phyloP scores from a whole-genome alignment of 2,797 vertebrate genomes.

The Pipistrellus kuhlii region DNA sequence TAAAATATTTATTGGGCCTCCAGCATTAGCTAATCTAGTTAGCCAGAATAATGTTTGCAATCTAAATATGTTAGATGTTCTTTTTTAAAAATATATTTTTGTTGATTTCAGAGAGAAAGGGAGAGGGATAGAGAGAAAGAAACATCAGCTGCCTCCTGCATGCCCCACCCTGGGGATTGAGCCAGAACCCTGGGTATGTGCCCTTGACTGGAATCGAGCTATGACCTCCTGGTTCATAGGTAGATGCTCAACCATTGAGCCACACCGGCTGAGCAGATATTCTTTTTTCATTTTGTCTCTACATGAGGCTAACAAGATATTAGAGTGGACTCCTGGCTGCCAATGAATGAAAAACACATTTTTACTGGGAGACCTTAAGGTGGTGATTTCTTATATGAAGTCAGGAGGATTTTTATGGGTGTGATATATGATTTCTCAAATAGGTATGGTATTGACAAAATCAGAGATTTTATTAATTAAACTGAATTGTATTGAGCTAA shows the following conservation, averaged over 20 bases:
- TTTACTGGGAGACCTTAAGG: neutral
- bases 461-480: slow-evolving; percentile 23
- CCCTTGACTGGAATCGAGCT: too few species aligned
- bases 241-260: too few species aligned
- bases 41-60: slow-evolving; percentile 14
- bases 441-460: neutral
- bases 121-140: too few species aligned
- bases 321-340: neutral
- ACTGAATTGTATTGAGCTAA: neutral
- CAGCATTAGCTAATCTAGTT: neutral
- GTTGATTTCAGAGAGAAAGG: too few species aligned
- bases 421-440: neutral
- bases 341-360: neutral
- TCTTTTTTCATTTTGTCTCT: slow-evolving; percentile 42
- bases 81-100: too few species aligned
- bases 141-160: too few species aligned
- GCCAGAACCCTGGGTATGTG: too few species aligned
- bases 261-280: neutral
- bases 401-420: neutral
- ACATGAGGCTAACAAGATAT: neutral
- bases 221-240: too few species aligned
- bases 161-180: too few species aligned
- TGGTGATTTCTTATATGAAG: neutral
- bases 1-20: neutral
- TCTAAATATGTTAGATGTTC: neutral